Base-by-base conservation (phyloP, 1,140 invertebrate genomes). In the Magallana ariakensis region DNA sequence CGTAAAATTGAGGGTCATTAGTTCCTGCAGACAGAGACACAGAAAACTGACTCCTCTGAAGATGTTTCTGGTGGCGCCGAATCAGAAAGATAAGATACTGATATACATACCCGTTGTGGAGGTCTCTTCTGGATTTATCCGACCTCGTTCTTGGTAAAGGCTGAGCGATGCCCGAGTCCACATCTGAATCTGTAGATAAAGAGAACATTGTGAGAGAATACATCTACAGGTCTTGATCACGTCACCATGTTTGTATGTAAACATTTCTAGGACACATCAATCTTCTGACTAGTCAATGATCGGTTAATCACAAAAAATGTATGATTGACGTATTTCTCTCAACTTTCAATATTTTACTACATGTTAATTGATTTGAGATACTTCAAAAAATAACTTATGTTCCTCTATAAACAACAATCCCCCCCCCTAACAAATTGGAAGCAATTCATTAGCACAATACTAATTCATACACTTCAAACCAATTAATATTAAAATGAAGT, bases 121-220 rank as follows among this genome's bases (percentile, higher is more conserved):
- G 58, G 66, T 75, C 66, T 22, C 22, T 26, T 13, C 22, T 75
- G 22, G 22, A 13, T 26, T 75, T 75, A 75, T 75, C 66, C 22
- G 33, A 4, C 15, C 22, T 75, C 22, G 33, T 22, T 26, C 66
- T 84, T 1, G 56, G 13, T 54, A 70, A 80, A 8, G 55, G 46
- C 19, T 83, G 86, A 2, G 70, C 55, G 46, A 87, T 84, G 7
- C 86, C 86, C 8, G 86, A 87, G 22, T 87, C 86, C 26, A 87
- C 86, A 84, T 87, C 86, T 19, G 86, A 87, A 84, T 87, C 86
- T 87, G 82, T 33, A 84, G 80, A 80, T 54, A 54, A 15, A 53
- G 60, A 33, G 19, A 16, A 54, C 19, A 70, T 75, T 26, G 22
- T 75, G 9, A 75, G 15, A 46, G 13, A 75, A 26, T 26, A 75